Base-by-base conservation (phyloP, 2,888 invertebrate species). In the Drosophila aldrichi region DNA sequence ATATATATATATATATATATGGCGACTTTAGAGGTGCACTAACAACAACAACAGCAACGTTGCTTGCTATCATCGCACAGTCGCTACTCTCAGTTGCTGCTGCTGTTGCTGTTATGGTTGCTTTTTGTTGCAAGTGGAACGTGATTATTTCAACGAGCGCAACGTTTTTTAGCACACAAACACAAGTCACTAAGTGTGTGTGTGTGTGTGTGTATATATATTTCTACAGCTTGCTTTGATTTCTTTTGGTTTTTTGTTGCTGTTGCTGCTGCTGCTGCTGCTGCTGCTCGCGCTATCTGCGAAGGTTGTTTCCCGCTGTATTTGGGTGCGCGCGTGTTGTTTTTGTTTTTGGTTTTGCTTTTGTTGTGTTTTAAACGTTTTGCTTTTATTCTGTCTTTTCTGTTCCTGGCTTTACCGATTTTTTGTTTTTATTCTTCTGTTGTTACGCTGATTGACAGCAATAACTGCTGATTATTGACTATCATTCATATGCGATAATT, bases 101-200 rank as follows among this genome's bases (percentile, higher is more conserved):
- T 71, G 62, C 36, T 71, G 62, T 25, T 74, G 57, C 54, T 75
- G 73, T 59, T 78, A 56, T 59, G 48, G 61, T 61, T 76, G 66
- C 58, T 75, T 89, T 86, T 83, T 77, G 86, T 86, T 90, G 91
- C 91, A 91, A 91, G 90, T 91, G 91, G 91, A 90, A 91, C 91
- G 91, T 91, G 91, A 91, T 91, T 91, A 90, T 90, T 90, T 88
- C 81, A 83, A 86, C 81, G 73, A 82, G 84, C 76, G 77, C 86
- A 65, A 77, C 70, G 77, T 61, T 75, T 79, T 70, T 76, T 70
- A 64, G 77, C 66, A 46, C 74, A 67, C 43, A 71, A 29, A 43
- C 32, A 77, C 29, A 20, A 49, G 36, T 58, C 41, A 48, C 8
- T 25, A n/a, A 20, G 7, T 43, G 7, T 49, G 7, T 60, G 18